Evolutionary conservation across 2,797 vertebrate genomes (phyloP).

Genomic region (Erethizon dorsatum): DNA sequence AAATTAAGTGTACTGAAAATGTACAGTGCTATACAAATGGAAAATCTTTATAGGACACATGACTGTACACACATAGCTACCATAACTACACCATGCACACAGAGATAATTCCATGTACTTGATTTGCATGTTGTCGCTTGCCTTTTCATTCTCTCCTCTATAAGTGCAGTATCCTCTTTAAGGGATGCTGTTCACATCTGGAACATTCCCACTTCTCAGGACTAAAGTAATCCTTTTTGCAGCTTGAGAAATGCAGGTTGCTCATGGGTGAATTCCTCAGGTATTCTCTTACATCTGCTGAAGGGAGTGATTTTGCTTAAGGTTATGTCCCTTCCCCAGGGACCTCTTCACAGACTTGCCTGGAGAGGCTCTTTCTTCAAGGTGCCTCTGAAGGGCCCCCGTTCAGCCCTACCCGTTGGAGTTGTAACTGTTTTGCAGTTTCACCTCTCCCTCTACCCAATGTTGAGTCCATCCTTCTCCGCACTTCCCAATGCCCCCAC

Average conservation of each 20-base stretch:
- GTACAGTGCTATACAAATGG: neutral
- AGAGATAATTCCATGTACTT: neutral
- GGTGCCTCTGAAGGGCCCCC: neutral
- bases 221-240: neutral
- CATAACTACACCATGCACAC: neutral
- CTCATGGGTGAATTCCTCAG: neutral
- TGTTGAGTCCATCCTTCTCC: neutral
- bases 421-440: neutral
- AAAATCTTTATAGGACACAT: neutral
- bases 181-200: neutral
- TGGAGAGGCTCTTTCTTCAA: neutral
- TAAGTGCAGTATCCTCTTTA: neutral
- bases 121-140: neutral
- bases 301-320: neutral
- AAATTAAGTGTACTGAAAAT: slow-evolving; percentile 7
- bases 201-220: neutral
- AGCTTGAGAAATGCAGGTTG: neutral
- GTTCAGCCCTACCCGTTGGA: neutral
- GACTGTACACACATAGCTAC: neutral
- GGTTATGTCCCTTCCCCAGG: neutral
- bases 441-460: neutral
- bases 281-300: neutral
- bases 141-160: neutral
- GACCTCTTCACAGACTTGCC: neutral
- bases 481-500: neutral